Conservation (phyloP, 2,797 vertebrate species). For the Etheostoma perlongum region DNA sequence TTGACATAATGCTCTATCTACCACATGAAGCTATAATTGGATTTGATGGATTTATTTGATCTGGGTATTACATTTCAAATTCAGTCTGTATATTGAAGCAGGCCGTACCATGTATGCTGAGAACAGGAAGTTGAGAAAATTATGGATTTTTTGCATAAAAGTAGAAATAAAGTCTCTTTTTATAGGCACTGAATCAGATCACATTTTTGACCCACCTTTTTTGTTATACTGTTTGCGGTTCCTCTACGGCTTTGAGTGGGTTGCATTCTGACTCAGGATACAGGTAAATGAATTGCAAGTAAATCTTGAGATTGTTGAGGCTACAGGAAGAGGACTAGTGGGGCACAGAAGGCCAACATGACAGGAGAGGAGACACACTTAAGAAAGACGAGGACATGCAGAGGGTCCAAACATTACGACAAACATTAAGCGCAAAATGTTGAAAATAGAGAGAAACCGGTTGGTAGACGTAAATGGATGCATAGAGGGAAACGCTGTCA, state of each 20-base stretch:
- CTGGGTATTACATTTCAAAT: constrained; percentile 20
- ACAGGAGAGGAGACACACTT: not conserved
- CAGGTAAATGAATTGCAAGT: constrained; percentile 50
- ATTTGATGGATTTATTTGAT: constrained; percentile 40
- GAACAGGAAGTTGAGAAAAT: not conserved
- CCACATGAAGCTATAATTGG: constrained; percentile 29
- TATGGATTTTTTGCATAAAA: not conserved
- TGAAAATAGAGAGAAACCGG: not conserved
- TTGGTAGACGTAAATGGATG: not conserved
- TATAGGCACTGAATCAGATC: not conserved
- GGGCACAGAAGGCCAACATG: not conserved
- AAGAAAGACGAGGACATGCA: not conserved
- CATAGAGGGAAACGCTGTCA: not conserved
- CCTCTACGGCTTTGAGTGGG: constrained; percentile 14
- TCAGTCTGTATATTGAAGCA: constrained; percentile 4
- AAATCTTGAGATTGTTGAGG: constrained; percentile 31
- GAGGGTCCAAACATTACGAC: not conserved
- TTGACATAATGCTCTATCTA: constrained; percentile 26
- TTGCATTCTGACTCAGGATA: constrained; percentile 49
- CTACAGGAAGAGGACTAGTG: not conserved
- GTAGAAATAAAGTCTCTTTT: not conserved
- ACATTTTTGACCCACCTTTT: constrained; percentile 11
- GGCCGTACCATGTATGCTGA: not conserved
- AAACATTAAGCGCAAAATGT: not conserved
- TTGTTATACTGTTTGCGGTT: constrained; percentile 14